These are phyloP conservation scores for Selenia dentaria DNA, from an alignment of 2,888 invertebrate species.

Conservation along the genomic window DNA sequence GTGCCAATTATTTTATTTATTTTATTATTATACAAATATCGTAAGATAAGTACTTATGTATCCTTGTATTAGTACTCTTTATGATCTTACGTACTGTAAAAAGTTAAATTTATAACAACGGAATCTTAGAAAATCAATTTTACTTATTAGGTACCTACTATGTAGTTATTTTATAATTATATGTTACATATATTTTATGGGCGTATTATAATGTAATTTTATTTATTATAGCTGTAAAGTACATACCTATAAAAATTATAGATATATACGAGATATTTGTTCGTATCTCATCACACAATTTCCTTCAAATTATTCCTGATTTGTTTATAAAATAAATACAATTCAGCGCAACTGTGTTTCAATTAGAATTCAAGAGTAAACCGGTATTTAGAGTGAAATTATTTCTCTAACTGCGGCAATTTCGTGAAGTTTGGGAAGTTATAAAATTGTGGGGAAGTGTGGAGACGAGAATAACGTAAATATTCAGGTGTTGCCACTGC, in stretches of 20 bases:
- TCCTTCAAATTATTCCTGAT: constrained; percentile 2
- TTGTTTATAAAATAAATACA: constrained; percentile 28
- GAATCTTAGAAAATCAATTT: too few relatives aligned
- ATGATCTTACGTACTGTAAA: too few relatives aligned
- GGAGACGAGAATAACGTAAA: constrained; percentile 61
- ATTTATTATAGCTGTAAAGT: neutral
- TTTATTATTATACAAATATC: too few relatives aligned
- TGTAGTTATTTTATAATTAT: too few relatives aligned
- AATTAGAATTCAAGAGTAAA: constrained; percentile 42
- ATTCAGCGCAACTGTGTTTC: constrained; percentile 32
- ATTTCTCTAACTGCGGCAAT: constrained; percentile 64
- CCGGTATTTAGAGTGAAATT: constrained; percentile 46
- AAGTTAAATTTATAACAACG: too few relatives aligned
- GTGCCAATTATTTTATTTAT: too few relatives aligned
- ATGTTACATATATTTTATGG: neutral
- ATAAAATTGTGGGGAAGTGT: constrained; percentile 59
- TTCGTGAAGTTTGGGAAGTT: constrained; percentile 66
- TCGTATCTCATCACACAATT: neutral
- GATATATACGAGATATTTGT: too few relatives aligned
- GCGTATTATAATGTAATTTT: neutral
- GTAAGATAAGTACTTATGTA: too few relatives aligned
- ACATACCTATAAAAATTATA: too few relatives aligned
- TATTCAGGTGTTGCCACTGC: constrained; percentile 66
- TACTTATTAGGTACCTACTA: too few relatives aligned
- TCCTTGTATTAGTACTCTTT: too few relatives aligned